phyloP scores from a whole-genome alignment of 2,113 vertebrate genomes.

The Ramphastos sulfuratus region DNA sequence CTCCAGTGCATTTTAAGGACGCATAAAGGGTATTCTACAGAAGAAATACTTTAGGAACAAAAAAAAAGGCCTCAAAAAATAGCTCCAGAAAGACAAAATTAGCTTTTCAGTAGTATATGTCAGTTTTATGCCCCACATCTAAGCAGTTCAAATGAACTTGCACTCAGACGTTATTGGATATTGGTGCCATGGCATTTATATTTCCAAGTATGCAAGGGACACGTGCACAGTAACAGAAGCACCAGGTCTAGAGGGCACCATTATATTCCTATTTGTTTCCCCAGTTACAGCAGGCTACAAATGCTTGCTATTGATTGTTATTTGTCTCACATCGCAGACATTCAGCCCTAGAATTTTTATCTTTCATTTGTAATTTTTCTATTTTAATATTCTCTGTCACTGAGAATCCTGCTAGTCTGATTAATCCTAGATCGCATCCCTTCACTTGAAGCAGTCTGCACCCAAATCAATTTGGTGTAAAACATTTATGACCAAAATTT shows the following conservation, averaged over 20 bases:
- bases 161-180: conserved; percentile 39
- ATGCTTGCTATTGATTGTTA: conserved; percentile 27
- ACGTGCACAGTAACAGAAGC: not conserved
- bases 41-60: not conserved
- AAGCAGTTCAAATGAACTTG: conserved; percentile 30
- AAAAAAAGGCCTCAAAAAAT: not conserved
- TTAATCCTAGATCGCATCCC: not conserved
- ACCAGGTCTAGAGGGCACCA: conserved; percentile 46
- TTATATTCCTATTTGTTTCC: conserved; percentile 48
- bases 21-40: not conserved
- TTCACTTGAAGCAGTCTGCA: not conserved
- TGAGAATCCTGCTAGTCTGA: not conserved
- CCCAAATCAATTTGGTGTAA: not conserved
- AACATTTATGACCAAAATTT: not conserved
- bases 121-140: conserved; percentile 15
- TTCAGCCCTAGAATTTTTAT: conserved; percentile 16
- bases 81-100: conserved; percentile 4
- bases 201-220: conserved; percentile 14
- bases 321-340: not conserved
- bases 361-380: conserved; percentile 15
- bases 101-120: not conserved
- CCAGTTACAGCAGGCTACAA: conserved; percentile 16
- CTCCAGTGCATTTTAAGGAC: not conserved
- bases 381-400: not conserved
- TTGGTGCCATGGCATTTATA: conserved; percentile 42